A percentile compares a stretch with the other conserved stretches of the same genome.
phyloP scores from a whole-genome alignment of 2,888 invertebrate species.

The Dendrolimus pini region DNA sequence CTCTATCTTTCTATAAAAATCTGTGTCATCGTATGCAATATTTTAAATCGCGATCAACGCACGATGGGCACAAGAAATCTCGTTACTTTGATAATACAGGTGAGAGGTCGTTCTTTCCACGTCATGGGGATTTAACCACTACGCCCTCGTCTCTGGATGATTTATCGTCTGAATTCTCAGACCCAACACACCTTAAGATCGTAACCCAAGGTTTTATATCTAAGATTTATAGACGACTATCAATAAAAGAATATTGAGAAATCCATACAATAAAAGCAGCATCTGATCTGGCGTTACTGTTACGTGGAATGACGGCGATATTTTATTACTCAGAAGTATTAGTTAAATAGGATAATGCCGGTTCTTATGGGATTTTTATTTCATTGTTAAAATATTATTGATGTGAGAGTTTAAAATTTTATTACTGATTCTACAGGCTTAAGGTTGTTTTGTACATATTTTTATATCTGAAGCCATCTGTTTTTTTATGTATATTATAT shows the following conservation, averaged over 20 bases:
- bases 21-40: no score
- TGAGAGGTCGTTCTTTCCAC: background rate
- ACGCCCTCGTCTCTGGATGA: conserved; percentile 25
- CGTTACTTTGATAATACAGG: background rate
- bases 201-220: conserved; percentile 36
- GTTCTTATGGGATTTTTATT: conserved; percentile 27
- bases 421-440: conserved; percentile 8
- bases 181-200: conserved; percentile 47
- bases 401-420: conserved; percentile 24
- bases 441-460: conserved; percentile 1
- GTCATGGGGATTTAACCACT: background rate
- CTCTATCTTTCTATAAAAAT: no score
- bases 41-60: background rate
- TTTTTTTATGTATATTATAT: background rate
- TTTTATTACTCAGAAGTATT: conserved; percentile 42
- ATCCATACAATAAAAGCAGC: conserved; percentile 36
- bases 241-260: conserved; percentile 54
- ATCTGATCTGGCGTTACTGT: conserved; percentile 29
- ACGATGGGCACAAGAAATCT: background rate
- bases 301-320: conserved; percentile 28
- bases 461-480: background rate
- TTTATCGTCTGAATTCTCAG: conserved; percentile 43
- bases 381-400: conserved; percentile 24
- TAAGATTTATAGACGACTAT: conserved; percentile 52
- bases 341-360: conserved; percentile 46